Conservation (phyloP, 2,797 vertebrate species). For the Hydrocynus forskahlii region DNA sequence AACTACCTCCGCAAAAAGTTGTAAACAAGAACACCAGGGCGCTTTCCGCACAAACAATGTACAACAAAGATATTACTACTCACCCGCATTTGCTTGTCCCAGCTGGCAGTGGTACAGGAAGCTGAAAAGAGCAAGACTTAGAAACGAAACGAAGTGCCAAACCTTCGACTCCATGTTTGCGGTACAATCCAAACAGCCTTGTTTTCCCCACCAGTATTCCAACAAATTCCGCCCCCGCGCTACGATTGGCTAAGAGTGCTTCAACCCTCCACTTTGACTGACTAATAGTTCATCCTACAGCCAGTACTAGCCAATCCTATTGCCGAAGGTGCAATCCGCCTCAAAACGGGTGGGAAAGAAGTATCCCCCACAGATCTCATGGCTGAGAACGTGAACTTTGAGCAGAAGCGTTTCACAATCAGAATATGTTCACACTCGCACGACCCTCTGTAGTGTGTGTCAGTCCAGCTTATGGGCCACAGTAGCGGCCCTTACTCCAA, state of each 20-base stretch:
- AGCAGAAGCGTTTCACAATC: too few relatives aligned
- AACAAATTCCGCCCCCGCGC: neutral
- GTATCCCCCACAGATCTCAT: neutral
- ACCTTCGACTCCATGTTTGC: constrained; percentile 68
- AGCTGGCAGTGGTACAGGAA: constrained; percentile 30
- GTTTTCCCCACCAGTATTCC: neutral
- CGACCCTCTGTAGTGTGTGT: neutral
- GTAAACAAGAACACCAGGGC: neutral
- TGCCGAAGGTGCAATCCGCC: neutral
- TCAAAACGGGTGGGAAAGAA: neutral
- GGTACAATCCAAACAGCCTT: neutral
- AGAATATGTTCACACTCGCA: neutral
- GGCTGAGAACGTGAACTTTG: neutral
- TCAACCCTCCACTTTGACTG: neutral
- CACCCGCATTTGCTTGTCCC: constrained; percentile 63
- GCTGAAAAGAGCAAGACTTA: constrained; percentile 49
- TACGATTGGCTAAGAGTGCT: neutral
- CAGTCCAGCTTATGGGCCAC: neutral
- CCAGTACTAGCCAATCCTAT: neutral
- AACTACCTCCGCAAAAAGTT: neutral
- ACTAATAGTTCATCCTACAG: neutral
- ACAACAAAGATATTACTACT: constrained; percentile 41
- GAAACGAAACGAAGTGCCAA: neutral
- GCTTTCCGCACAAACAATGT: neutral
- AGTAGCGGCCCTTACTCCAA: neutral